These are phyloP conservation scores for Hirtodrosophila cameraria DNA, from an alignment of 2,888 invertebrate species.

Conservation along the genomic window DNA sequence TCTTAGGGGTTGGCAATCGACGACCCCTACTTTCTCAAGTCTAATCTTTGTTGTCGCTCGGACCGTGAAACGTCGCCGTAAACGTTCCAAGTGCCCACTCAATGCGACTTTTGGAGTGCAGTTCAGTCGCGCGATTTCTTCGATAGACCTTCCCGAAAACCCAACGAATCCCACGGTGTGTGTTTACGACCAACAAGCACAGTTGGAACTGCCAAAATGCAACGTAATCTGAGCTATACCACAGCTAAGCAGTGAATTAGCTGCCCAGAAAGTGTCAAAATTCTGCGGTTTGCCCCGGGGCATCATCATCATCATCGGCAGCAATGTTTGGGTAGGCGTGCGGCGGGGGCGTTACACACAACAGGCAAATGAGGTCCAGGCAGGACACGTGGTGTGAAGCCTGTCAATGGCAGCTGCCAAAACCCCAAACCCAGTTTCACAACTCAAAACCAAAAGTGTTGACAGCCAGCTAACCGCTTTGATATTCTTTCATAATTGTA, in stretches of 20 bases:
- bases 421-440: slow-evolving; percentile 23
- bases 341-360: slow-evolving; percentile 46
- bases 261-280: slow-evolving; percentile 66
- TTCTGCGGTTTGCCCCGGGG: slow-evolving; percentile 47
- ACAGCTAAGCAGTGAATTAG: slow-evolving; percentile 47
- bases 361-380: slow-evolving; percentile 65
- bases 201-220: slow-evolving; percentile 66
- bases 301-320: slow-evolving; percentile 31
- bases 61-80: slow-evolving; percentile 69
- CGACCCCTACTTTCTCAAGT: slow-evolving; percentile 41
- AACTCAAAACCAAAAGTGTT: slow-evolving; percentile 49
- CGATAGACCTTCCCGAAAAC: slow-evolving; percentile 8
- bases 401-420: slow-evolving; percentile 60
- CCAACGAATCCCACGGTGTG: slow-evolving; percentile 84
- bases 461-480: slow-evolving; percentile 63
- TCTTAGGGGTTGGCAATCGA: slow-evolving; percentile 52
- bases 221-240: slow-evolving; percentile 2
- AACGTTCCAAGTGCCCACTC: slow-evolving; percentile 75
- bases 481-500: slow-evolving; percentile 47
- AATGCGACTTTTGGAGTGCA: slow-evolving; percentile 66
- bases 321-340: slow-evolving; percentile 25
- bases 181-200: slow-evolving; percentile 84
- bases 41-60: slow-evolving; percentile 74
- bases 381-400: slow-evolving; percentile 53
- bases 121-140: slow-evolving; percentile 36